Conservation (phyloP, 2,888 invertebrate genomes). For the Cyclophora albipunctata region DNA sequence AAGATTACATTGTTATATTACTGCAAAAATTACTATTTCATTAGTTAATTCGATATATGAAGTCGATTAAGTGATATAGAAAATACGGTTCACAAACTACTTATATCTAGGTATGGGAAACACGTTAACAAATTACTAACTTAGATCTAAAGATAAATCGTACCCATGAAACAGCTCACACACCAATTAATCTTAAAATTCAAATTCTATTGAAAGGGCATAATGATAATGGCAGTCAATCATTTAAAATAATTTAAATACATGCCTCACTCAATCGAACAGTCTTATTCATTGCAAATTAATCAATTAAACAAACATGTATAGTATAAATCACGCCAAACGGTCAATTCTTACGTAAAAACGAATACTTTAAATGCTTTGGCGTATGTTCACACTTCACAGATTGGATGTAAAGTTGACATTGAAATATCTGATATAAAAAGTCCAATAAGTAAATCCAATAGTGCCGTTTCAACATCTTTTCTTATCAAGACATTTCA, state of each 20-base stretch:
- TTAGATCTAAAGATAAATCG: conserved; percentile 29
- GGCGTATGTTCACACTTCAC: too few species aligned
- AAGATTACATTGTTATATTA: conserved; percentile 5
- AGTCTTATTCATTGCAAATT: conserved; percentile 56
- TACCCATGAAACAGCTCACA: conserved; percentile 26
- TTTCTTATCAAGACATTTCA: too few species aligned
- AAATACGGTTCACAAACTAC: conserved; percentile 29
- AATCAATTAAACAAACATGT: conserved; percentile 13
- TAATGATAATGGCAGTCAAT: conserved; percentile 54
- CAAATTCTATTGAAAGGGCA: conserved; percentile 7
- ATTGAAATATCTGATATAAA: too few species aligned
- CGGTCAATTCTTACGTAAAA: conserved; percentile 24
- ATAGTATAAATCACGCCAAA: conserved; percentile 3
- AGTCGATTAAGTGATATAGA: conserved; percentile 24
- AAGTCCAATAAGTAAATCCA: too few species aligned
- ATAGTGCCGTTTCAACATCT: too few species aligned
- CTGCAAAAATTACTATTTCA: conserved; percentile 14
- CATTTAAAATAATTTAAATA: conserved; percentile 47
- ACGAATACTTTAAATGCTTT: conserved; percentile 55
- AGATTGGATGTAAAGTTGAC: too few species aligned
- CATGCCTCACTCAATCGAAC: conserved; percentile 55
- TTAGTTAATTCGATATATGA: conserved; percentile 9
- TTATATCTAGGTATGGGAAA: conserved; percentile 27
- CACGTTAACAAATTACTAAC: conserved; percentile 30
- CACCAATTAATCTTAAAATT: conserved; percentile 25